A percentile compares a stretch with the other conserved stretches of the same genome.
These are phyloP conservation scores for Brachionus calyciflorus DNA, from an alignment of 1,140 invertebrate species.

Conservation along the genomic window DNA sequence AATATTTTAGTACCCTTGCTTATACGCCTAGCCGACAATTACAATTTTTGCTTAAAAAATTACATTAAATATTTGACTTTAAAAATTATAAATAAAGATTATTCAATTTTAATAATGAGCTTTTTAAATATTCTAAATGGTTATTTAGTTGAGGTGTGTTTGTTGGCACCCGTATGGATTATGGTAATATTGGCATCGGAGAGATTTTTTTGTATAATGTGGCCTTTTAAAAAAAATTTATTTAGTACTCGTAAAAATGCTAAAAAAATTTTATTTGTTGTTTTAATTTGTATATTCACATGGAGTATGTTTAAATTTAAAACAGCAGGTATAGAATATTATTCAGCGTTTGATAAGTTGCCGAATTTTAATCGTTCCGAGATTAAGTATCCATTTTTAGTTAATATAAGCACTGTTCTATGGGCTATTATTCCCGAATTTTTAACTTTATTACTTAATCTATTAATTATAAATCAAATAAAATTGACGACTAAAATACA, in stretches of 20 bases:
- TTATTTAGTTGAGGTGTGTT: constrained; percentile 6
- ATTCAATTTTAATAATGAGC: not conserved
- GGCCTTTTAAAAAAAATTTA: not conserved
- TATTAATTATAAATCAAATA: constrained; percentile 33
- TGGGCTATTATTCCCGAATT: constrained; percentile 40
- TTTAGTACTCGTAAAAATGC: constrained; percentile 4
- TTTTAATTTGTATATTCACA: not conserved
- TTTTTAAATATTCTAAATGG: not conserved
- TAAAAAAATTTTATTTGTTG: not conserved
- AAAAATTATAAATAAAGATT: not conserved
- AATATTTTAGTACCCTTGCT: constrained; percentile 33
- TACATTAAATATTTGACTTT: not conserved
- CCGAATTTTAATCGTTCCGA: not conserved
- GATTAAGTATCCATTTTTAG: not conserved
- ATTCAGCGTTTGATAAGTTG: constrained; percentile 22
- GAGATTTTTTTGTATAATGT: constrained; percentile 14
- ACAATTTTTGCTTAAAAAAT: not conserved
- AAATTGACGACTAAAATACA: constrained; percentile 6
- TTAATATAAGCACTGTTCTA: constrained; percentile 17
- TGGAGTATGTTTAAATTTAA: constrained; percentile 41
- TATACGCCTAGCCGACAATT: not conserved
- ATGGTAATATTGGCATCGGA: constrained; percentile 30
- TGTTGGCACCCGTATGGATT: constrained; percentile 10
- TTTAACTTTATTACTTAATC: constrained; percentile 27
- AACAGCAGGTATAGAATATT: not conserved